phyloP scores from a whole-genome alignment of 2,797 vertebrate genomes.

The Amazona finschi region DNA sequence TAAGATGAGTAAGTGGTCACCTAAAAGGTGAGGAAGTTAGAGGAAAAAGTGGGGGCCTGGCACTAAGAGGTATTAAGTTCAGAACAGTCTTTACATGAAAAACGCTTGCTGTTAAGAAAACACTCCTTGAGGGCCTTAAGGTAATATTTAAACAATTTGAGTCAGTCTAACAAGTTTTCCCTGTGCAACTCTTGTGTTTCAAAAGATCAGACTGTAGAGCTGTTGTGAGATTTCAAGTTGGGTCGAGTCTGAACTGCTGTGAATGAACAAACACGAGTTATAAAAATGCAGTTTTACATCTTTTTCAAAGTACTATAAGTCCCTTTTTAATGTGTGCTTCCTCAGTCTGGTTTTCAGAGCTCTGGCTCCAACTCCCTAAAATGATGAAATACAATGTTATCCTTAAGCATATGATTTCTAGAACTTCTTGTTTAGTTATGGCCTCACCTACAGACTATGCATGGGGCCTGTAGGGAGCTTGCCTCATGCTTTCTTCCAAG shows the following conservation, averaged over 20 bases:
- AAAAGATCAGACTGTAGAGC: neutral
- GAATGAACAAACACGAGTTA: neutral
- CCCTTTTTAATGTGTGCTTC: neutral
- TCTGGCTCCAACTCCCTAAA: neutral
- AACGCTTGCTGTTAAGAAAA: neutral
- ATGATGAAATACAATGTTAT: neutral
- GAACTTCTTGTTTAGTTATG: neutral
- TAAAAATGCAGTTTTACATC: neutral
- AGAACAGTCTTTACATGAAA: neutral
- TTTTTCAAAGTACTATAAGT: neutral
- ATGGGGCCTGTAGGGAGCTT: neutral
- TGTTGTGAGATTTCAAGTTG: neutral
- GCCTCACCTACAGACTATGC: neutral
- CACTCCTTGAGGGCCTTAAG: neutral
- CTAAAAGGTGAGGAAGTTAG: neutral
- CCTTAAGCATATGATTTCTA: neutral
- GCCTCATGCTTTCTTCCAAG: neutral
- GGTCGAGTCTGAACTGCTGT: neutral
- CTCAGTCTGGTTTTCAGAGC: neutral
- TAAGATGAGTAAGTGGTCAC: neutral
- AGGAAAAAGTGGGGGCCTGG: neutral
- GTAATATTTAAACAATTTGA: neutral
- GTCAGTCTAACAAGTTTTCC: neutral
- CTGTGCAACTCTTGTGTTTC: neutral
- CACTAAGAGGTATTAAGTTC: neutral